Conservation (phyloP, 2,113 vertebrate species). For the Chamaea fasciata region DNA sequence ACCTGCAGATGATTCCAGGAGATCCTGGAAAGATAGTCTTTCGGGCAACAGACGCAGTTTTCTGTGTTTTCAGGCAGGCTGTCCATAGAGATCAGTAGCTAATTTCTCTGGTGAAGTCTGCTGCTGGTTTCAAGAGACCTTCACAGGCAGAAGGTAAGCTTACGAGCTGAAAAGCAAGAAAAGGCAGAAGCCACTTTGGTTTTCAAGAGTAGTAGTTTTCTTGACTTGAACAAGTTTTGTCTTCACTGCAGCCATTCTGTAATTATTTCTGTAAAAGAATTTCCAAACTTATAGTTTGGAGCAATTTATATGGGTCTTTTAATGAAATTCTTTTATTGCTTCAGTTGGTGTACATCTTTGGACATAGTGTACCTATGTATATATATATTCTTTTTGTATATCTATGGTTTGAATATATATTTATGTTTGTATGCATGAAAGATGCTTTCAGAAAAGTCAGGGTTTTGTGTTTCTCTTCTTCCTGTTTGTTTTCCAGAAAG, state of each 20-base stretch:
- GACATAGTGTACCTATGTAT: not conserved
- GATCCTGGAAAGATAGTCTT: not conserved
- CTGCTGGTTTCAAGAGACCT: not conserved
- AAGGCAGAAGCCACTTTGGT: not conserved
- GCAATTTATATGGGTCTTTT: not conserved
- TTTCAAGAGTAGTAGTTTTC: not conserved
- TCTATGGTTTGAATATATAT: not conserved
- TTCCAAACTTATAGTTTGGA: not conserved
- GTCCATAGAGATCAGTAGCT: not conserved
- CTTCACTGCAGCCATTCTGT: not conserved
- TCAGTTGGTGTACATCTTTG: not conserved
- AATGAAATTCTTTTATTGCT: not conserved
- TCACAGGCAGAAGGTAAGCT: not conserved
- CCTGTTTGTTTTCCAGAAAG: not conserved
- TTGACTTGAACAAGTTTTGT: not conserved
- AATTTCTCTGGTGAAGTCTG: not conserved
- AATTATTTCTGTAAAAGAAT: not conserved
- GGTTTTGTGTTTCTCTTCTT: not conserved
- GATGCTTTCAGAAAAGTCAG: not conserved
- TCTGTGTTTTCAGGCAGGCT: not conserved
- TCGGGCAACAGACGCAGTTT: not conserved
- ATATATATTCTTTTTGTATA: not conserved
- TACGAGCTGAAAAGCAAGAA: not conserved
- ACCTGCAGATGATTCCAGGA: not conserved
- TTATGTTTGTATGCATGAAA: not conserved